Conservation (phyloP, 2,888 invertebrate species). For the Sacculina carcini region DNA sequence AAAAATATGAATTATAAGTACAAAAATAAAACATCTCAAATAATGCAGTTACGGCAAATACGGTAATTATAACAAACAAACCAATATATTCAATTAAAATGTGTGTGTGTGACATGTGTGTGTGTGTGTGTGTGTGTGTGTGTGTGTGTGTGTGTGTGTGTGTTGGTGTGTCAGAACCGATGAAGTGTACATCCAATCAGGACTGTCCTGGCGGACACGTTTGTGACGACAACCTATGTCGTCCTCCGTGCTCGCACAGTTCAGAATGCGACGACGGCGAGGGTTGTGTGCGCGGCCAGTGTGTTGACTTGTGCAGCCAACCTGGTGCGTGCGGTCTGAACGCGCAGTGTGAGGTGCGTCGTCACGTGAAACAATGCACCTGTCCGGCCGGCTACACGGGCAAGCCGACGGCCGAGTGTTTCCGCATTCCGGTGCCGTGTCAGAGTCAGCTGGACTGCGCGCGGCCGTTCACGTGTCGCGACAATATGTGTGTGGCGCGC, state of each 20-base stretch:
- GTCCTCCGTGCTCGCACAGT: conserved; percentile 23
- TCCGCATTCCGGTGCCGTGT: conserved; percentile 13
- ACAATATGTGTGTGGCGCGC: conserved; percentile 51
- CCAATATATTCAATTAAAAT: no score
- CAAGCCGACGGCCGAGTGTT: conserved; percentile 39
- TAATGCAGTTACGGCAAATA: no score
- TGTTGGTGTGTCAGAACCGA: no score
- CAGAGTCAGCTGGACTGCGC: conserved; percentile 23
- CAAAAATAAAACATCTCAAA: no score
- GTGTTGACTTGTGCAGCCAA: conserved; percentile 14
- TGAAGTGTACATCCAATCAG: conserved; percentile 46
- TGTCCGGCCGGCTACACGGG: conserved; percentile 68
- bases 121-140: conserved; percentile 47
- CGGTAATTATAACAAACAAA: no score
- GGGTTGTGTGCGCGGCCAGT: conserved; percentile 16
- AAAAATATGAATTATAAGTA: no score
- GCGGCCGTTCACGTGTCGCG: conserved; percentile 42
- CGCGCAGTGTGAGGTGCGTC: conserved; percentile 68
- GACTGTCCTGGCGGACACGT: conserved; percentile 49
- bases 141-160: no score
- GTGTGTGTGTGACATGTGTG: no score
- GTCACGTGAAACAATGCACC: conserved; percentile 74
- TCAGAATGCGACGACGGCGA: conserved; percentile 17
- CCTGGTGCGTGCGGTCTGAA: conserved; percentile 47
- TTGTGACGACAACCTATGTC: conserved; percentile 59